Percentiles rank a stretch among this genome's conserved stretches.
These are phyloP conservation scores for Trichechus manatus DNA, from an alignment of 2,113 vertebrate genomes.

Conservation along the genomic window DNA sequence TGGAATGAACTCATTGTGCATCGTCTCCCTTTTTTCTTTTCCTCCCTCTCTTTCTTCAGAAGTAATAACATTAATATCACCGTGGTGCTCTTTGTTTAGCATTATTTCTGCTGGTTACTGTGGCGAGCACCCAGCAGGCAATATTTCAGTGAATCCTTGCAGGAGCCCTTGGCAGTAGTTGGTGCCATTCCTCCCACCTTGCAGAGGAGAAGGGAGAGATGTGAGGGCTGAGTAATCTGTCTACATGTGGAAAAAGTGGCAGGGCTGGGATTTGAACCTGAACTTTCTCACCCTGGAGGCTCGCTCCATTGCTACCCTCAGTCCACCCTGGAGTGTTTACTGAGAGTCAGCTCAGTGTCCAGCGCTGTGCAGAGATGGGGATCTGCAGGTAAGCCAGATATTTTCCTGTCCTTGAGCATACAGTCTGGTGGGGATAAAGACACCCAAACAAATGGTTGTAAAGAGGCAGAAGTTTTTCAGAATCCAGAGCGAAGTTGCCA, in stretches of 20 bases:
- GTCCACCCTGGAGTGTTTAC: accelerated
- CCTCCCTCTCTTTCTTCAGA: accelerated
- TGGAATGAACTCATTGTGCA: neutral
- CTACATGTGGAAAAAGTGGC: neutral
- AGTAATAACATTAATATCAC: accelerated
- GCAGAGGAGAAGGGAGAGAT: neutral
- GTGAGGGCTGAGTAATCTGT: neutral
- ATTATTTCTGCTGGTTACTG: accelerated
- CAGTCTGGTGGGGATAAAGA: neutral
- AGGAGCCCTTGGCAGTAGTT: neutral
- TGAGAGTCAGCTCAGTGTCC: neutral
- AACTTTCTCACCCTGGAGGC: neutral
- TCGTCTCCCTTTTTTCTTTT: accelerated
- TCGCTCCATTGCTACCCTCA: accelerated
- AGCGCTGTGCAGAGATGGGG: accelerated
- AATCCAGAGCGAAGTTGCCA: accelerated
- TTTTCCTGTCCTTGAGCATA: neutral
- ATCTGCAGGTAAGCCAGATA: accelerated
- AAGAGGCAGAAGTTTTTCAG: neutral
- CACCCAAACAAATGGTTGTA: neutral
- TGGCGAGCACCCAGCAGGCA: accelerated
- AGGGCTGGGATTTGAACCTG: neutral
- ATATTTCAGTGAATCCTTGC: accelerated
- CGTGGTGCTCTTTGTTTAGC: accelerated
- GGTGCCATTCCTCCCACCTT: neutral